Evolutionary conservation across 2,888 invertebrate genomes (phyloP).

Genomic region (Chrysopilus asiliformis): DNA sequence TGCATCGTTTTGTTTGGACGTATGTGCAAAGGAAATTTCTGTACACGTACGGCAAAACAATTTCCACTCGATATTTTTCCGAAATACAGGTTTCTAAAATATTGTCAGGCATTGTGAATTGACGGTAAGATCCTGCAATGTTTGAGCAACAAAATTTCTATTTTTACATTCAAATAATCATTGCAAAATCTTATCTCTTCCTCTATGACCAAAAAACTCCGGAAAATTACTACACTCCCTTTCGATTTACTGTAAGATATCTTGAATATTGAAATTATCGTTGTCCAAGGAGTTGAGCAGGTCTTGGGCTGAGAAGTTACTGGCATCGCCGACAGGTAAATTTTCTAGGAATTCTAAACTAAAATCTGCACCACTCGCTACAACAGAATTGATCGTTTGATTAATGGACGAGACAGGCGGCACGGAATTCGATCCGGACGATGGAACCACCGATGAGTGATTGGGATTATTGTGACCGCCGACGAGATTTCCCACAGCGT

Average conservation of each 20-base stretch:
- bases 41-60: no score
- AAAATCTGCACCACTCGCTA: slow-evolving; percentile 46
- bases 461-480: slow-evolving; percentile 7
- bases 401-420: slow-evolving; percentile 20
- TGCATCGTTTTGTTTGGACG: no score
- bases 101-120: no score
- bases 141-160: no score
- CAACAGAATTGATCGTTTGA: slow-evolving; percentile 34
- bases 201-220: neutral
- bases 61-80: no score
- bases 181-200: no score
- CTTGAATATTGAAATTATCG: slow-evolving; percentile 54
- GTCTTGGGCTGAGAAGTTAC: slow-evolving; percentile 68
- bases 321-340: slow-evolving; percentile 60
- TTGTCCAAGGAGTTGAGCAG: slow-evolving; percentile 71
- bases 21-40: no score
- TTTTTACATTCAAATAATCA: no score
- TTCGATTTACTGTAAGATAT: slow-evolving; percentile 30
- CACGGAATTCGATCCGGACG: slow-evolving; percentile 23
- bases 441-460: slow-evolving; percentile 17
- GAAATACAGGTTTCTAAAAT: no score
- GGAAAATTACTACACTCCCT: neutral
- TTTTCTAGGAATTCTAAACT: slow-evolving; percentile 77
- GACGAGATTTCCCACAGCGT: slow-evolving; percentile 8
- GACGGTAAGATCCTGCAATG: no score